Conservation (phyloP, 2,888 invertebrate species). For the Leptura quadrifasciata region DNA sequence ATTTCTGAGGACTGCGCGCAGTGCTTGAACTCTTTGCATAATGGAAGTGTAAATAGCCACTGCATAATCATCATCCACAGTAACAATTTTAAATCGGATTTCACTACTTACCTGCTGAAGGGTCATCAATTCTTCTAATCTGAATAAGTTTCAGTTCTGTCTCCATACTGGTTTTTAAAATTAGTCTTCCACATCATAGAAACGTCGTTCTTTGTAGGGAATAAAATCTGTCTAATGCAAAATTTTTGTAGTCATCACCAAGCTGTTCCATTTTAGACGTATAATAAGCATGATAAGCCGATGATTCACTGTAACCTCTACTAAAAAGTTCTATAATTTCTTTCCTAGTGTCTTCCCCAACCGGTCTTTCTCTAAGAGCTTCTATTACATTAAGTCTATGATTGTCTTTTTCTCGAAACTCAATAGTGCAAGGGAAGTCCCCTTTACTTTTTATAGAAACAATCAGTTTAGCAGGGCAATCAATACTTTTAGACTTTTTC, state of each 20-base stretch:
- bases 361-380: slow-evolving; percentile 16
- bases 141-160: slow-evolving; percentile 28
- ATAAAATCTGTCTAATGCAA: slow-evolving; percentile 42
- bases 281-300: slow-evolving; percentile 40
- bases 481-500: too few species aligned
- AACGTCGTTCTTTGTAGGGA: slow-evolving; percentile 51
- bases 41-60: slow-evolving; percentile 45
- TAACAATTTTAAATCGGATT: slow-evolving; percentile 24
- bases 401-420: slow-evolving; percentile 16
- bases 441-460: too few species aligned
- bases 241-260: slow-evolving; percentile 27
- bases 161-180: slow-evolving; percentile 44
- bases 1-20: slow-evolving; percentile 42
- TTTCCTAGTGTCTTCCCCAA: not conserved
- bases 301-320: slow-evolving; percentile 34
- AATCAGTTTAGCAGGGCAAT: too few species aligned
- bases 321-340: slow-evolving; percentile 27
- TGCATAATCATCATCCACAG: slow-evolving; percentile 15
- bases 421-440: slow-evolving; percentile 21
- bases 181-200: slow-evolving; percentile 45
- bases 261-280: slow-evolving; percentile 33
- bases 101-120: slow-evolving; percentile 40
- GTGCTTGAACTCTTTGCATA: slow-evolving; percentile 41
- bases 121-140: slow-evolving; percentile 44
- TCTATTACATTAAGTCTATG: slow-evolving; percentile 5